These are phyloP conservation scores for Cariama cristata DNA, from an alignment of 2,113 vertebrate genomes.

Conservation along the genomic window DNA sequence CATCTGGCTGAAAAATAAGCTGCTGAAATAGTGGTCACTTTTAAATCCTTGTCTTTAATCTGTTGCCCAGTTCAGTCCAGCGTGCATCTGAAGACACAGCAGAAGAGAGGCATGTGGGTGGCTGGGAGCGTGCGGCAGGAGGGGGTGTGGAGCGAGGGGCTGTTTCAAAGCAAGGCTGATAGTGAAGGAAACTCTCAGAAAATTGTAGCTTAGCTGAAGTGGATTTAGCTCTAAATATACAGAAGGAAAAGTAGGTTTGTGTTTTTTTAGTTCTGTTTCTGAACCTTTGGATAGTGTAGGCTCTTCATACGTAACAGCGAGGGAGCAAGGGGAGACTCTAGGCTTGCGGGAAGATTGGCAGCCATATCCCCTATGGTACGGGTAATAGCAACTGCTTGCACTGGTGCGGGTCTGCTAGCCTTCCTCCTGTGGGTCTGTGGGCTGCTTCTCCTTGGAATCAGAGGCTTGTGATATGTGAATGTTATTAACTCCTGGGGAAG, in stretches of 20 bases:
- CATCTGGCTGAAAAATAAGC: not conserved
- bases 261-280: not conserved
- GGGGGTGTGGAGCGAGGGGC: not conserved
- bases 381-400: rapidly evolving
- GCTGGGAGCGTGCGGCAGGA: not conserved
- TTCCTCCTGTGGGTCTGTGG: not conserved
- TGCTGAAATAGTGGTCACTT: rapidly evolving
- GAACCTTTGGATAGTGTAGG: not conserved
- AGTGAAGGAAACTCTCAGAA: not conserved
- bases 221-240: not conserved
- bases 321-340: not conserved
- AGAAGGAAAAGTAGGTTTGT: not conserved
- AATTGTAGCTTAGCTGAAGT: not conserved
- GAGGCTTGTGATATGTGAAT: no score
- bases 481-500: not conserved
- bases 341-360: not conserved
- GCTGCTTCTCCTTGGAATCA: not conserved
- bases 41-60: not conserved
- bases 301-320: not conserved
- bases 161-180: not conserved
- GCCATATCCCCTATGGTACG: rapidly evolving
- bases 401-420: not conserved
- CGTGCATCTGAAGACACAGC: rapidly evolving
- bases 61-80: not conserved
- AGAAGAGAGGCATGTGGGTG: rapidly evolving